phyloP scores from a whole-genome alignment of 2,797 vertebrate genomes.

The Arctocebus calabarensis region DNA sequence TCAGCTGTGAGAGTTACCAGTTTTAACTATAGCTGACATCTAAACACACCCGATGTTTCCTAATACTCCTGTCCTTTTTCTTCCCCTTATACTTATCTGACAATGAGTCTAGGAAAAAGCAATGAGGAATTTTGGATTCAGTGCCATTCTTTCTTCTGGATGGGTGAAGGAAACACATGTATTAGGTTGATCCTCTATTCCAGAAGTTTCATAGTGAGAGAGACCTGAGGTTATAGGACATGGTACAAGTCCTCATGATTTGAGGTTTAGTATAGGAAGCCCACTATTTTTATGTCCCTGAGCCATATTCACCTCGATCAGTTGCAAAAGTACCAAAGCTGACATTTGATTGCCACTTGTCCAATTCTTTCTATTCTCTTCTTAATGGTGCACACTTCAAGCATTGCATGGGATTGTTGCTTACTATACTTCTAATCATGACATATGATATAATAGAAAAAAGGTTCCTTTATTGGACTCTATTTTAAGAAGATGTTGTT shows the following conservation, averaged over 20 bases:
- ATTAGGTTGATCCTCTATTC: background rate
- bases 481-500: constrained; percentile 28
- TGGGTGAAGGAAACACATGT: background rate
- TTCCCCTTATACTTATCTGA: background rate
- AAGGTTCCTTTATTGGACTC: background rate
- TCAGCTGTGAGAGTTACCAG: background rate
- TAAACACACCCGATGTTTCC: background rate
- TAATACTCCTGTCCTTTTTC: background rate
- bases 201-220: background rate
- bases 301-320: background rate
- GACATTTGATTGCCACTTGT: background rate
- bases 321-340: background rate
- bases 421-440: background rate
- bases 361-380: too few species aligned
- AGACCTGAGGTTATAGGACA: background rate
- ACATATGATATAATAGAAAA: background rate
- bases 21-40: background rate
- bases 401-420: background rate
- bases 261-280: background rate
- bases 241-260: background rate
- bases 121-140: background rate
- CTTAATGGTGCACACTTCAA: background rate
- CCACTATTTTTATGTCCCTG: too few species aligned
- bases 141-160: background rate
- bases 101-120: background rate